Conservation (phyloP, 2,888 invertebrate species). For the Merodon equestris region DNA sequence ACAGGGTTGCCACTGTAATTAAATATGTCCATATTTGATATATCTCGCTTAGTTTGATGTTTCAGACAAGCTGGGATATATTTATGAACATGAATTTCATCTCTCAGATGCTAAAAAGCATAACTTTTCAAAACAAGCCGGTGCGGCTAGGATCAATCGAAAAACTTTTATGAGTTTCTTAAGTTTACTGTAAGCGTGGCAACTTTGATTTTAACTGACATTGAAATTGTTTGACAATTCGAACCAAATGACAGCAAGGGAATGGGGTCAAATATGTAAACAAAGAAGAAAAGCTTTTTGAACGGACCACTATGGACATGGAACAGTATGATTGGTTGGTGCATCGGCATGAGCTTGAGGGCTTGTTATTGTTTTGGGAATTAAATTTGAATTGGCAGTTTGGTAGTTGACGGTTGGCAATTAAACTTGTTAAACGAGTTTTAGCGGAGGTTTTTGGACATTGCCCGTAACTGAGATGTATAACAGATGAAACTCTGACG, state of each 20-base stretch:
- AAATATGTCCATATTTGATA: too few relatives aligned
- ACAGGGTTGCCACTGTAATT: conserved; percentile 25
- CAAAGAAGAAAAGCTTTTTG: conserved; percentile 23
- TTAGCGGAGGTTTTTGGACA: too few relatives aligned
- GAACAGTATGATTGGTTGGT: not conserved
- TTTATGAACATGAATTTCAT: too few relatives aligned
- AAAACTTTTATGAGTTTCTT: too few relatives aligned
- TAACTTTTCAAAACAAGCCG: too few relatives aligned
- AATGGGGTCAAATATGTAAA: conserved; percentile 11
- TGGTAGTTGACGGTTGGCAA: not conserved
- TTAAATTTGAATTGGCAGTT: not conserved
- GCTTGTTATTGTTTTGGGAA: too few relatives aligned
- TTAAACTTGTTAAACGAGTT: not conserved
- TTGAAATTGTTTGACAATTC: conserved; percentile 11
- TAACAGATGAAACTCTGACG: too few relatives aligned
- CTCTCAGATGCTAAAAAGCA: too few relatives aligned
- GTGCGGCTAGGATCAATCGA: too few relatives aligned
- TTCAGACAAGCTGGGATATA: too few relatives aligned
- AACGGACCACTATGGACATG: not conserved
- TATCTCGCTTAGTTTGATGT: too few relatives aligned
- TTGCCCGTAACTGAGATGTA: too few relatives aligned
- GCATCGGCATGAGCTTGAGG: not conserved
- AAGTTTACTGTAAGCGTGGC: not conserved
- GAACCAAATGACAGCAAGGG: conserved; percentile 9
- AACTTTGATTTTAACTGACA: conserved; percentile 14